A percentile compares a stretch with the other conserved stretches of the same genome.
Conservation (phyloP, 2,888 invertebrate species). For the Ommatoiulus sabulosus region DNA sequence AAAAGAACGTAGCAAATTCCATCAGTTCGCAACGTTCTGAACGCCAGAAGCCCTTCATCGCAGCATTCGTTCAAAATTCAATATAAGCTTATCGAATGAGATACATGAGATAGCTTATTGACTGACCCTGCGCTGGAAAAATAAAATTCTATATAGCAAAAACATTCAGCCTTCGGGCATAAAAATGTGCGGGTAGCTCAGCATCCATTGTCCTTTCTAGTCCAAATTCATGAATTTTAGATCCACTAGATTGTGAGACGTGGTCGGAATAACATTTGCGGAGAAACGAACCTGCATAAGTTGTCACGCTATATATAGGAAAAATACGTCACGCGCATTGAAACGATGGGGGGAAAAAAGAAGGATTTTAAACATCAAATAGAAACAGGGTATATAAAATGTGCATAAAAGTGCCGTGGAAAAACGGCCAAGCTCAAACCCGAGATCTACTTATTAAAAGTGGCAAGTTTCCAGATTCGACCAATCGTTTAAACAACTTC, state of each 20-base stretch:
- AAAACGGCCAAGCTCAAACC: not conserved
- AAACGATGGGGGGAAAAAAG: not conserved
- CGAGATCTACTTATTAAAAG: conserved; percentile 10
- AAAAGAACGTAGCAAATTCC: not conserved
- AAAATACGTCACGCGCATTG: conserved; percentile 8
- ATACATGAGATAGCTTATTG: conserved; percentile 36
- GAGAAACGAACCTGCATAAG: conserved; percentile 4
- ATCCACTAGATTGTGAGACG: conserved; percentile 50
- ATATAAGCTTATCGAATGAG: conserved; percentile 22
- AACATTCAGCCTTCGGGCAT: conserved; percentile 24
- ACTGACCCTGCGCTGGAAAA: conserved; percentile 5
- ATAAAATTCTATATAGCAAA: conserved; percentile 14
- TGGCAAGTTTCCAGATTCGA: conserved; percentile 39
- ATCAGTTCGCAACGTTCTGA: not conserved
- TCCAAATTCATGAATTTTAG: conserved; percentile 51
- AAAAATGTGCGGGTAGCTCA: conserved; percentile 37
- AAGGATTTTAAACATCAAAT: conserved; percentile 14
- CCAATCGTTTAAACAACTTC: conserved; percentile 9
- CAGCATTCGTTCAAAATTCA: conserved; percentile 29
- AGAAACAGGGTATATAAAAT: conserved; percentile 31
- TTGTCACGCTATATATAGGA: not conserved
- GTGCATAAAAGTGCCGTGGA: conserved; percentile 23
- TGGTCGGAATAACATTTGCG: conserved; percentile 37
- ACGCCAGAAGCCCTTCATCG: conserved; percentile 13
- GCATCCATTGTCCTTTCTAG: conserved; percentile 45